Base-by-base conservation (phyloP, 2,888 invertebrate species). In the Parnassius mnemosyne region DNA sequence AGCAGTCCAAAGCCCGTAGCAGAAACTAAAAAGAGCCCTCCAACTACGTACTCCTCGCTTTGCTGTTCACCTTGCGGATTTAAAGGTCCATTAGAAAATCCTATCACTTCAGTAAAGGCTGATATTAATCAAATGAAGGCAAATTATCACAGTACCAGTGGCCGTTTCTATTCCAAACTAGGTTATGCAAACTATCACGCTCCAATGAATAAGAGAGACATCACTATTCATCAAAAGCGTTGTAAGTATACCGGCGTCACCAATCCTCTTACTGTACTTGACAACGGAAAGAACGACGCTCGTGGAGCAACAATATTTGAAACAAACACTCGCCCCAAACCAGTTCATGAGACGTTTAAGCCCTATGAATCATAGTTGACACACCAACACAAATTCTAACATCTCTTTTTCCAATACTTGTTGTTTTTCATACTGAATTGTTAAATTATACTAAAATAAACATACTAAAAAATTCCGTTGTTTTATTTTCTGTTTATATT, bases 231-330 rank as follows among this genome's bases (percentile, higher is more conserved):
- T 41, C 54, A 50, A 7, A 63, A 63, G 43, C 58, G 58, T 12
- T 63, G 63, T 10, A 63, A 55, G 55, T 63, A 63, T 20, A 46
- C 47, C 41, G 63, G 63, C 12, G 46, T 55, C 20, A 63, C 59
- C 11, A 53, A 54, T n/a, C 63, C 63, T 3, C 51, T 59, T 12
- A 59, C 63, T 0, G 20, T 63, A 13, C 58, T 20, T 9, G 25
- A n/a, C n/a, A 59, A 62, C 25, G 13, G 41, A 16, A 11, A 64
- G 20, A 34, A 53, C 58, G 47, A 13, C 42, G 25, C 53, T 13
- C 10, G 47, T 57, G 10, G 20, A 49, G 20, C 20, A 20, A 10
- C 3, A 61, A 12, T 20, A 44, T 25, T 42, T 43, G 10, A 53
- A 42, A 5, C 53, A 13, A 2, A 53, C 41, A 13, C 11, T 53